Evolutionary conservation across 1,140 invertebrate genomes (phyloP).

Genomic region (Mesaphorura yosii): DNA sequence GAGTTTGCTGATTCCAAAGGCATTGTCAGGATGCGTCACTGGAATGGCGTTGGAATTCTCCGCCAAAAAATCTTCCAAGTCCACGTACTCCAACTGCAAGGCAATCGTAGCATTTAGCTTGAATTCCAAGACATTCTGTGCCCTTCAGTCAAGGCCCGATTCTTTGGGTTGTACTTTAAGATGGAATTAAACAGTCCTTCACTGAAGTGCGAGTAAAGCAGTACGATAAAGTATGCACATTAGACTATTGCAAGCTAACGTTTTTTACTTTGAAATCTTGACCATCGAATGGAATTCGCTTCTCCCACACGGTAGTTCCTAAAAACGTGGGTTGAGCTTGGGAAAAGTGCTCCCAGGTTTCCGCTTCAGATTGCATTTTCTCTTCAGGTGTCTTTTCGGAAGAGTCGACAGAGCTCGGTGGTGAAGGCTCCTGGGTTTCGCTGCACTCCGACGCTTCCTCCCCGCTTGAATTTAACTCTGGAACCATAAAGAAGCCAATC

Average conservation of each 20-base stretch:
- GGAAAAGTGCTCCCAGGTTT: constrained; percentile 44
- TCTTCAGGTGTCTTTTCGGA: constrained; percentile 4
- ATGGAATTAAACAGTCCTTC: not conserved
- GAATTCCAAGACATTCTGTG: not conserved
- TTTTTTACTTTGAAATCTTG: constrained; percentile 75
- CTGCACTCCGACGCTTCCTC: no score
- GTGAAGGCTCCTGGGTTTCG: no score
- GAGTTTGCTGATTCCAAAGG: not conserved
- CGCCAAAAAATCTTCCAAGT: constrained; percentile 88
- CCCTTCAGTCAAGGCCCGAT: no score
- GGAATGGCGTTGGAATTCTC: constrained; percentile 48
- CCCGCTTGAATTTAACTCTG: no score
- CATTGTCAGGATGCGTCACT: not conserved
- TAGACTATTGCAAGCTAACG: no score
- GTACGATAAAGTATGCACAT: not conserved
- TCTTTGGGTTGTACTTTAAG: not conserved
- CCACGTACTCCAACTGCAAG: constrained; percentile 75
- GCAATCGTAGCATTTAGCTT: no score
- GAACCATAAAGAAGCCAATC: no score
- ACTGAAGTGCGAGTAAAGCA: not conserved
- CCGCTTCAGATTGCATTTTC: constrained; percentile 12
- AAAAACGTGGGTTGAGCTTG: constrained; percentile 86
- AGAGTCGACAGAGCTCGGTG: not conserved
- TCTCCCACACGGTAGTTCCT: constrained; percentile 88
- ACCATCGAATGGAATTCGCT: constrained; percentile 73